Evolutionary conservation across 2,888 invertebrate species (phyloP).

Genomic region (Hypsopygia costalis): DNA sequence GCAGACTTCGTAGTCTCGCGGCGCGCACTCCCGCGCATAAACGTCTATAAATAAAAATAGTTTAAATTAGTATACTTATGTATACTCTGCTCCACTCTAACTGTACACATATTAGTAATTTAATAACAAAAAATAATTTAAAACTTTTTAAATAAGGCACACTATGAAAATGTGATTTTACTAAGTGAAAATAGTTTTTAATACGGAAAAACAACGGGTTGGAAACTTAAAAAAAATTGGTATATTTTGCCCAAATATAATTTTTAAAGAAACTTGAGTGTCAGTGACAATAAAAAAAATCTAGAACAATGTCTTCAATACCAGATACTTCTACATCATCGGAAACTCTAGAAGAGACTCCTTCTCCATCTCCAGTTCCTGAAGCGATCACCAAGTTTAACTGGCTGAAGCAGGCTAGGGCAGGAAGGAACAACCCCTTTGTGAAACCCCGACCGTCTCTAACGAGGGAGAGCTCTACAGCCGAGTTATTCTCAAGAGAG

Average conservation of each 20-base stretch:
- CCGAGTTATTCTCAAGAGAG: conserved; percentile 63
- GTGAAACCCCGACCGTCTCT: conserved; percentile 60
- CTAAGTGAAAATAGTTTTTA: neutral
- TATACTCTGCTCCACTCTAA: neutral
- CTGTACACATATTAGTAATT: neutral
- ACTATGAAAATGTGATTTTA: neutral
- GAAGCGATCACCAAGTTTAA: conserved; percentile 56
- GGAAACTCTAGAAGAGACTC: conserved; percentile 44
- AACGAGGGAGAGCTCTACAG: conserved; percentile 61
- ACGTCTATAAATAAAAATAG: conserved; percentile 15
- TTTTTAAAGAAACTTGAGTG: too few relatives aligned
- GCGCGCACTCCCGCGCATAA: conserved; percentile 21
- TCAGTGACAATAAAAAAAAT: too few relatives aligned
- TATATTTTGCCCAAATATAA: too few relatives aligned
- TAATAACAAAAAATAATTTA: neutral
- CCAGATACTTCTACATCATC: conserved; percentile 35
- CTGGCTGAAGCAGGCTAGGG: conserved; percentile 54
- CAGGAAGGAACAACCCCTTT: conserved; percentile 58
- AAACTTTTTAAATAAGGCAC: too few relatives aligned
- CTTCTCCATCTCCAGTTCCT: conserved; percentile 45
- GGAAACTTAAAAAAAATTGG: neutral
- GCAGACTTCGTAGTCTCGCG: conserved; percentile 25
- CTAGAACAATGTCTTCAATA: conserved; percentile 24
- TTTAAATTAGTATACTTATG: neutral
- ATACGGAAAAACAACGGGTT: neutral